Base-by-base conservation (phyloP, 2,888 invertebrate genomes). In the Drosophila meridionalis region DNA sequence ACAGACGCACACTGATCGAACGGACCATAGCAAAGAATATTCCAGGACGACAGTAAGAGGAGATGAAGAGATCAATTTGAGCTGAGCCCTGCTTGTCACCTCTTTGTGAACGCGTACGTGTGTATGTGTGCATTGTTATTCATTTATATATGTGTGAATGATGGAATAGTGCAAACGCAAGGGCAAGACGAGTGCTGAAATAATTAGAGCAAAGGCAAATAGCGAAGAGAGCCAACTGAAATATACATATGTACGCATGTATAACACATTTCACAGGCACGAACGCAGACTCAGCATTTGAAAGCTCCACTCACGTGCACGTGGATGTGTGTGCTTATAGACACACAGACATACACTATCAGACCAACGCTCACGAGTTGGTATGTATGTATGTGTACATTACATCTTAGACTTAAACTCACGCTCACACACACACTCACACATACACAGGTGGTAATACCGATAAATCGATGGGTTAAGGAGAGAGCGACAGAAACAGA, bases 381-480 rank as follows among this genome's bases (percentile, higher is more conserved):
- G 20, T 14, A 53, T 30, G 14, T 28, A 55, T 40, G 28, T 43
- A 20, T 34, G 26, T n/a, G 26, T n/a, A n/a, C 3, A 12, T 32
- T 43, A 26, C 3, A 52, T 12, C 20, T 43, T 5, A 1, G 9
- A 34, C 34, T n/a, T 9, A 32, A 36, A 36, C 11, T 9, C 45
- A 1, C 32, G 9, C 30, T 32, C 30, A 32, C 32, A 50, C n/a
- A 50, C 32, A 43, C 32, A 50, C n/a, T 32, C 32, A 43, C 6
- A 26, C 6, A 26, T 14, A 32, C 45, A 36, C 3, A 45, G 0
- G 14, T n/a, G 3, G 6, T n/a, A 58, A 8, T 20, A 20, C 9
- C 26, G 26, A 58, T 26, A 47, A 58, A 47, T 58, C 47, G 58
- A 58, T 45, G 58, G 26, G 43, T 43, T 34, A 45, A 34, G n/a